Evolutionary conservation across 2,888 invertebrate species (phyloP), one percentile per base, ranked within the genome.

Genomic region (Polylopha cassiicola): DNA sequence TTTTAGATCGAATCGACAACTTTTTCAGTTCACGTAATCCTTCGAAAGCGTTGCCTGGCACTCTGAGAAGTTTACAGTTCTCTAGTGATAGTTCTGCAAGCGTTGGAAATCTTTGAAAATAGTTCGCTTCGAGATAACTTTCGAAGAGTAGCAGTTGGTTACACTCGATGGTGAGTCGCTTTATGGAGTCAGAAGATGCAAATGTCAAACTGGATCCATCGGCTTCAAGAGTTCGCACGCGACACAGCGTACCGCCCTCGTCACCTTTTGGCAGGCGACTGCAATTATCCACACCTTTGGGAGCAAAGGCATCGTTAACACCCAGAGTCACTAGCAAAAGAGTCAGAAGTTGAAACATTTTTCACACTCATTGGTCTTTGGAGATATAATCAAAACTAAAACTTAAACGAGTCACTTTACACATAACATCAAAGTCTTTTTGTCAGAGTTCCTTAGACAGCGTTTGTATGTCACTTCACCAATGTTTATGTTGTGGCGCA

Each of bases 1-100:
- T 95, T 73, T 90, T 89, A 22, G 95, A 93, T 64, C 92, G 90
- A 43, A 97, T 86, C 30, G 91, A 88, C 44, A 97, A 87, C 61
- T 90, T 91, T 76, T 93, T 93, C 47, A 97, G 87, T 58, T 93
- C 92, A 51, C 89, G 88, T 46, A 97, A 87, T 10, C 95, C 94
- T 60, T 92, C 91, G 71, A 97, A 95, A 15, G 93, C 89, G 56
- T 91, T 91, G 18, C 90, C 88, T 16, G 93, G 92, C 65, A 95
- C 81, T 46, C 91, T 89, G 45, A 93, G 86, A 50, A 95, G 82
- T 78, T 95, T 95, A 79, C 95, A 95, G 58, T 91, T 90, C 51
- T 89, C 89, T 50, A 96, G 79, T 51, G 88, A 87, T 55, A 96
- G 84, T 64, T 93, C 92, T 57, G 92, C 89, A 31, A 96, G 87